Percentiles rank a stretch among this genome's conserved stretches.
Evolutionary conservation across 2,797 vertebrate genomes (phyloP).

Genomic region (Acipenser oxyrinchus): DNA sequence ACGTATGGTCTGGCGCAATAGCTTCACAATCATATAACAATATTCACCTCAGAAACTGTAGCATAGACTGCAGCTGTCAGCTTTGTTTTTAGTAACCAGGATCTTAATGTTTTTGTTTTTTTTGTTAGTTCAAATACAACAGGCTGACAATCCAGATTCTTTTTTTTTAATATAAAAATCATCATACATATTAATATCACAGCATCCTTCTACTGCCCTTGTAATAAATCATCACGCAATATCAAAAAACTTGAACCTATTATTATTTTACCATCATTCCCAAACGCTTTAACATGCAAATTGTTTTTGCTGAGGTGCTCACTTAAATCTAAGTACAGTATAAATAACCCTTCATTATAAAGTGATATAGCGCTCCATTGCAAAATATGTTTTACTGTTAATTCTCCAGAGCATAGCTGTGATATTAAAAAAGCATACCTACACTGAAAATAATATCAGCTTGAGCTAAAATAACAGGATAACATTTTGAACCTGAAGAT

Average conservation of each 20-base stretch:
- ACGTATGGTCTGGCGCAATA: too few relatives aligned
- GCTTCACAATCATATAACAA: too few relatives aligned
- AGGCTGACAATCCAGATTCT: too few relatives aligned
- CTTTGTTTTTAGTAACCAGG: too few relatives aligned
- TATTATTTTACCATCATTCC: neutral
- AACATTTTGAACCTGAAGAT: neutral
- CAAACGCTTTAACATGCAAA: neutral
- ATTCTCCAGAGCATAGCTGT: neutral
- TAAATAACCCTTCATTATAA: neutral
- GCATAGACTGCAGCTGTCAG: too few relatives aligned
- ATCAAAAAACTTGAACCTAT: constrained; percentile 1
- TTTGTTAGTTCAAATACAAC: too few relatives aligned
- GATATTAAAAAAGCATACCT: neutral
- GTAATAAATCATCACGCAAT: too few relatives aligned
- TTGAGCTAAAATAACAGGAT: neutral
- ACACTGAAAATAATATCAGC: neutral
- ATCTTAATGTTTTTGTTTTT: too few relatives aligned
- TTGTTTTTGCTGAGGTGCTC: neutral
- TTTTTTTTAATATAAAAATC: neutral
- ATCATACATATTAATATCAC: neutral
- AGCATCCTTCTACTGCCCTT: neutral
- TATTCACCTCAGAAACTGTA: too few relatives aligned
- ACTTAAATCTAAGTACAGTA: neutral
- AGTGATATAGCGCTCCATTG: neutral
- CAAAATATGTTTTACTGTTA: neutral